These are phyloP conservation scores for Acromyrmex heyeri DNA, from an alignment of 1,140 invertebrate genomes.

Conservation along the genomic window DNA sequence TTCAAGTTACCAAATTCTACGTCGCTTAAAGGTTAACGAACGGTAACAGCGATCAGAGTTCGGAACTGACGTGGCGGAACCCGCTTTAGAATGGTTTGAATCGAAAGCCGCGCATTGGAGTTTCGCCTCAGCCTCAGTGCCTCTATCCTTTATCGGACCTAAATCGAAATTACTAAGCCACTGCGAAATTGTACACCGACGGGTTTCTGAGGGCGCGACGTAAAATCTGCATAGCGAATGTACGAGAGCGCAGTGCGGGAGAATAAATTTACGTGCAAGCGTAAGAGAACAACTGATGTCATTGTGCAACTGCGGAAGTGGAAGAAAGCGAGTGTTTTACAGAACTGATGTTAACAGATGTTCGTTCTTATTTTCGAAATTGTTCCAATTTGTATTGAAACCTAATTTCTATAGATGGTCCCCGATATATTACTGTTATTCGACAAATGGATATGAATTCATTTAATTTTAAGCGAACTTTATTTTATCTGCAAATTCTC, in stretches of 20 bases:
- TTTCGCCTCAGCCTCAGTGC: slow-evolving; percentile 44
- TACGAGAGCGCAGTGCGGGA: slow-evolving; percentile 4
- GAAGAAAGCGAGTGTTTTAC: slow-evolving; percentile 27
- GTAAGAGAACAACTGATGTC: slow-evolving; percentile 28
- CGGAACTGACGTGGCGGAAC: slow-evolving; percentile 60
- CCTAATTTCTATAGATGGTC: not conserved
- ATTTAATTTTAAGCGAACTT: not conserved
- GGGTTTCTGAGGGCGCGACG: slow-evolving; percentile 31
- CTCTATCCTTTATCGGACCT: slow-evolving; percentile 58
- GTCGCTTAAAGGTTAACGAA: slow-evolving; percentile 63
- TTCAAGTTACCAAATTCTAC: slow-evolving; percentile 41
- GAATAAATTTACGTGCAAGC: slow-evolving; percentile 47
- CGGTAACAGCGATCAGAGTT: slow-evolving; percentile 63
- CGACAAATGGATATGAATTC: not conserved
- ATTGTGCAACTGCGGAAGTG: slow-evolving; percentile 7
- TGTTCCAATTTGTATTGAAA: not conserved
- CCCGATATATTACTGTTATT: not conserved
- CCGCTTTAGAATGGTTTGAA: slow-evolving; percentile 58
- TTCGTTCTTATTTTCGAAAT: slow-evolving; percentile 10
- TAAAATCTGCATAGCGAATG: slow-evolving; percentile 55
- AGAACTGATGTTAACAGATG: not conserved
- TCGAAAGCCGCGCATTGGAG: slow-evolving; percentile 58
- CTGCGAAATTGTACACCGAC: slow-evolving; percentile 54
- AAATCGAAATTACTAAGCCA: slow-evolving; percentile 65
- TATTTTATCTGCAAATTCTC: not conserved